Conservation (phyloP, 2,113 vertebrate species). For the Menura novaehollandiae region DNA sequence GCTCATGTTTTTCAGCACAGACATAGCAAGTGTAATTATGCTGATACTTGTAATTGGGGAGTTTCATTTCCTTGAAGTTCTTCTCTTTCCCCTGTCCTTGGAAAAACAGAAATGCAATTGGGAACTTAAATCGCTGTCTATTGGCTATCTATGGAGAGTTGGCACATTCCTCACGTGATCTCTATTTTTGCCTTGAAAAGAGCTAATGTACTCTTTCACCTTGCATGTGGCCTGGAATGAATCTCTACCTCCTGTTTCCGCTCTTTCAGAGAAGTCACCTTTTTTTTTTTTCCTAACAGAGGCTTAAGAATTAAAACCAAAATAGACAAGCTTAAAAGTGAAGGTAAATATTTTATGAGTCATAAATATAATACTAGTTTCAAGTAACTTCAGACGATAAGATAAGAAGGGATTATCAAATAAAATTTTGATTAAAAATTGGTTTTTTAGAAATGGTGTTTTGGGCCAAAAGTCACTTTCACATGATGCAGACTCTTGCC, state of each 20-base stretch:
- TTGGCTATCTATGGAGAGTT: neutral
- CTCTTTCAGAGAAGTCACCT: neutral
- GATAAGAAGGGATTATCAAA: neutral
- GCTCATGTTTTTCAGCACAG: neutral
- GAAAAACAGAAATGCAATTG: conserved; percentile 45
- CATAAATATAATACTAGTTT: neutral
- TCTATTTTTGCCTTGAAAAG: conserved; percentile 16
- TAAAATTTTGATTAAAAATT: neutral
- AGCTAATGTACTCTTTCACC: neutral
- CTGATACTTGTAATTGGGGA: neutral
- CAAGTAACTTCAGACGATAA: neutral
- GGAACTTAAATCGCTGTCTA: conserved; percentile 1
- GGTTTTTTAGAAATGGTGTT: neutral
- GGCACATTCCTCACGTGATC: conserved; percentile 27
- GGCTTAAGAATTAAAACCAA: neutral
- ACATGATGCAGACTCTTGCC: neutral
- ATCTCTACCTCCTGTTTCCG: neutral
- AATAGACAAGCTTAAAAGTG: neutral
- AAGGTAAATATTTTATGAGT: neutral
- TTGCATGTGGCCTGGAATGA: neutral
- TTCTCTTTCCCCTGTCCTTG: conserved; percentile 5
- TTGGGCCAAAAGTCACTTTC: neutral
- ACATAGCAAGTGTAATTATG: neutral
- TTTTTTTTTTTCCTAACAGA: neutral
- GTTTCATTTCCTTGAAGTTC: conserved; percentile 57